phyloP scores from a whole-genome alignment of 2,797 vertebrate species.

The Chelon labrosus region DNA sequence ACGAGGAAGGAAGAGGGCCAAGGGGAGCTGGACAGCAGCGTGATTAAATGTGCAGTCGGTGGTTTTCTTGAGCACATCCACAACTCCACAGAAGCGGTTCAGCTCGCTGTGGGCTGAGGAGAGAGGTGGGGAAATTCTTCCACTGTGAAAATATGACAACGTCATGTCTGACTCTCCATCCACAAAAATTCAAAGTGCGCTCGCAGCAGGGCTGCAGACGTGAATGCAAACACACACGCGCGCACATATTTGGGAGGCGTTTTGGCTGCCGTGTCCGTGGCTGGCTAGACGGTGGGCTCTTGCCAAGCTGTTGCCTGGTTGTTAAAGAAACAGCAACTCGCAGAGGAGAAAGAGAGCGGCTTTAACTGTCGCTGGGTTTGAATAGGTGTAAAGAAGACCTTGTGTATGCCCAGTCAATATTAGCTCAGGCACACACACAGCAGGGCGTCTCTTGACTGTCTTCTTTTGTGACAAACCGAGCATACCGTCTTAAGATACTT shows the following conservation, averaged over 20 bases:
- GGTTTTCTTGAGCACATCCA: background rate
- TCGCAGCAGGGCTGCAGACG: conserved; percentile 31
- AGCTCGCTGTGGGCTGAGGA: conserved; percentile 4
- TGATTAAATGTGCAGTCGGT: background rate
- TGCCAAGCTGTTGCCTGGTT: conserved; percentile 60
- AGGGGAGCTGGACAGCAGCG: background rate
- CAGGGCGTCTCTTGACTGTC: background rate
- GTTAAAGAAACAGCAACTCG: conserved; percentile 53
- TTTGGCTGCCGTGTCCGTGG: conserved; percentile 44
- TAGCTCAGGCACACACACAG: conserved; percentile 24
- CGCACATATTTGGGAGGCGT: conserved; percentile 38
- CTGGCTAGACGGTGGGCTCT: conserved; percentile 26
- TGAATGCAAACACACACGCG: conserved; percentile 21
- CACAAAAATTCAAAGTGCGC: conserved; percentile 70
- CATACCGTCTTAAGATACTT: background rate
- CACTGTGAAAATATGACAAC: conserved; percentile 66
- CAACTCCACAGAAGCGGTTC: conserved; percentile 24
- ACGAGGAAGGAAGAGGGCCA: background rate
- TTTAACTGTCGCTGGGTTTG: conserved; percentile 28
- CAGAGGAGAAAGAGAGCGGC: conserved; percentile 3
- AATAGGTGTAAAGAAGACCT: conserved; percentile 22
- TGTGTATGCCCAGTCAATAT: conserved; percentile 48
- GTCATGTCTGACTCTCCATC: conserved; percentile 71
- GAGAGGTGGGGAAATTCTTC: conserved; percentile 60
- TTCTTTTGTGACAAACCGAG: background rate